Conservation (phyloP, 2,797 vertebrate species). For the Pyrocephalus nanus region DNA sequence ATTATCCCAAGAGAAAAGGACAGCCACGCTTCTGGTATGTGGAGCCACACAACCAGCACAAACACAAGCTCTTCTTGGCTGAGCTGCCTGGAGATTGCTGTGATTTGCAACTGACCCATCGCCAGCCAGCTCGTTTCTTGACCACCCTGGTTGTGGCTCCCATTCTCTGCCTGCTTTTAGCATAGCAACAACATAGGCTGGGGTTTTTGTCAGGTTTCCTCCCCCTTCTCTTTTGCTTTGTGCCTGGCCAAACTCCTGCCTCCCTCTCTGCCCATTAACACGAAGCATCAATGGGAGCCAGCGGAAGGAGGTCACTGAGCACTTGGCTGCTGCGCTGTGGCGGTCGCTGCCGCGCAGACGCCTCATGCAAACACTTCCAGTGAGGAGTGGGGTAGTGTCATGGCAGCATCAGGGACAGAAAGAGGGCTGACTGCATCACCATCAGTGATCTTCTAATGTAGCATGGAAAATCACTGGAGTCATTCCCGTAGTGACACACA, state of each 20-base stretch:
- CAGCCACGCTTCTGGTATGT: conserved; percentile 21
- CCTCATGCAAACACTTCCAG: background rate
- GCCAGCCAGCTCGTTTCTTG: conserved; percentile 3
- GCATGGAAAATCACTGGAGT: conserved; percentile 37
- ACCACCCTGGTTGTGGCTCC: conserved; percentile 33
- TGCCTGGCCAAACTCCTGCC: conserved; percentile 43
- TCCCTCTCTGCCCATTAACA: background rate
- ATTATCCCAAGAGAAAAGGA: conserved; percentile 33
- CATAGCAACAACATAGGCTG: background rate
- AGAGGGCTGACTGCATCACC: background rate
- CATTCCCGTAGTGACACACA: background rate
- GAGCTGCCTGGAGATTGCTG: background rate
- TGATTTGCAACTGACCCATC: conserved; percentile 28
- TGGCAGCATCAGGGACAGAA: background rate
- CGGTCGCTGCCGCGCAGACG: background rate
- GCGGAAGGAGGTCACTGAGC: conserved; percentile 39
- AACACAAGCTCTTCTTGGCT: conserved; percentile 21
- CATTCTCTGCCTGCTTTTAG: background rate
- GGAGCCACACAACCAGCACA: conserved; percentile 27
- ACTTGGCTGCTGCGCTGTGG: background rate
- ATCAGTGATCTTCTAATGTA: background rate
- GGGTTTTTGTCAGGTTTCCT: background rate
- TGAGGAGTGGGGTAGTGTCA: rapidly evolving
- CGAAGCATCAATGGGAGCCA: background rate
- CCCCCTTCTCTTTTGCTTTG: background rate